These are phyloP conservation scores for Drosophila asahinai DNA, from an alignment of 1,140 invertebrate species.

Conservation along the genomic window DNA sequence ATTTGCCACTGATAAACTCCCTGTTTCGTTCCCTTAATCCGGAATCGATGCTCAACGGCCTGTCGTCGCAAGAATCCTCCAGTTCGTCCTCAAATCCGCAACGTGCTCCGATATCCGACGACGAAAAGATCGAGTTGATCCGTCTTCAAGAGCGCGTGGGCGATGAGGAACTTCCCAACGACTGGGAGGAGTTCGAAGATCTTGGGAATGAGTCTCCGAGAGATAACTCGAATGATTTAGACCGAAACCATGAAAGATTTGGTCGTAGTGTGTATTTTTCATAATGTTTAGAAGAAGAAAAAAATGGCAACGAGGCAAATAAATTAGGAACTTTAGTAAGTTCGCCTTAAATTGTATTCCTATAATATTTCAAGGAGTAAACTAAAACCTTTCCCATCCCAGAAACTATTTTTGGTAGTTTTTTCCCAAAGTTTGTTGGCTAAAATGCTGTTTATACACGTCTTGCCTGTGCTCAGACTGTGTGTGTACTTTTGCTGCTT, in stretches of 20 bases:
- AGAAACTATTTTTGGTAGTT: neutral
- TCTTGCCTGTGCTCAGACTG: constrained; percentile 11
- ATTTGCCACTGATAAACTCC: constrained; percentile 10
- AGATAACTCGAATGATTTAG: constrained; percentile 8
- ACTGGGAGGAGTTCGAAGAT: neutral
- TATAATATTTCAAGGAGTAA: neutral
- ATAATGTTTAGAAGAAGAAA: neutral
- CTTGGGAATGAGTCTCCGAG: constrained; percentile 1
- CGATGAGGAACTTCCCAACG: neutral
- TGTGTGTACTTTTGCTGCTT: constrained; percentile 59
- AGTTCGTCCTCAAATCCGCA: neutral
- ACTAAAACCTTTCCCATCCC: neutral
- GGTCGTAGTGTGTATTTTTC: constrained; percentile 10
- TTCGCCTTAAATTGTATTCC: neutral
- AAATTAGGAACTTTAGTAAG: neutral
- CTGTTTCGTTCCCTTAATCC: constrained; percentile 3
- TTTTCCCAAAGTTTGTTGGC: neutral
- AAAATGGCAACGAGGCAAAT: neutral
- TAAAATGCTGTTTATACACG: neutral
- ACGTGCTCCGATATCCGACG: constrained; percentile 48
- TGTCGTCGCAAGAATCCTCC: neutral
- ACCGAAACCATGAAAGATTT: neutral
- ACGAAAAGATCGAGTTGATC: constrained; percentile 42
- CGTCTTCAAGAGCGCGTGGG: constrained; percentile 8
- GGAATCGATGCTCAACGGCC: neutral